A percentile compares a stretch with the other conserved stretches of the same genome.
Conservation (phyloP, 2,113 vertebrate genomes). For the Pachyramphus minor region DNA sequence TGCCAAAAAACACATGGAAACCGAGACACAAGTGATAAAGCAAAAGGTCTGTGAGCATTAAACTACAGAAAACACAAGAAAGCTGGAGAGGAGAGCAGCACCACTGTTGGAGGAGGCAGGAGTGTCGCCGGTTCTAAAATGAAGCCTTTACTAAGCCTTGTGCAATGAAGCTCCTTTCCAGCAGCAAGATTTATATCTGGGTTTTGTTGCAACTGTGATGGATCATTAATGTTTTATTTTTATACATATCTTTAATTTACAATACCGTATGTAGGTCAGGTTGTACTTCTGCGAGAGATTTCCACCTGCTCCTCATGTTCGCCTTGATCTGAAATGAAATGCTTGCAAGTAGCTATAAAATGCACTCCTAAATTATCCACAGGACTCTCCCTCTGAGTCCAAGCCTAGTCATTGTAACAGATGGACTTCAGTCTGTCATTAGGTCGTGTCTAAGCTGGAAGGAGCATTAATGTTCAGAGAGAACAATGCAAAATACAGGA, state of each 20-base stretch:
- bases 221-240: constrained; percentile 23
- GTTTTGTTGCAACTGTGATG: background rate
- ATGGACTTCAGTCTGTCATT: constrained; percentile 54
- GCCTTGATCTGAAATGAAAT: constrained; percentile 34
- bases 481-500: constrained; percentile 9
- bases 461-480: background rate
- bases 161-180: background rate
- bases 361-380: constrained; percentile 25
- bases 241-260: constrained; percentile 12
- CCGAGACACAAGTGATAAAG: background rate
- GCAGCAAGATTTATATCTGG: background rate
- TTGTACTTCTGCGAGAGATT: constrained; percentile 4
- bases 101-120: background rate
- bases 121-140: background rate
- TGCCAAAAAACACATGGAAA: background rate
- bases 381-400: constrained; percentile 43
- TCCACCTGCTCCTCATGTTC: background rate
- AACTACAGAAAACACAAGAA: background rate
- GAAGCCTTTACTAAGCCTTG: background rate
- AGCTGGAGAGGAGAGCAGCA: background rate
- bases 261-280: constrained; percentile 12
- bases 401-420: constrained; percentile 36
- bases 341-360: constrained; percentile 26
- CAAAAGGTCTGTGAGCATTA: background rate
- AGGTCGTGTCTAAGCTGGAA: background rate